Percentiles rank a stretch among this genome's conserved stretches.
These are phyloP conservation scores for Gastracanthus pulcherrimus DNA, from an alignment of 2,888 invertebrate genomes.

Conservation along the genomic window DNA sequence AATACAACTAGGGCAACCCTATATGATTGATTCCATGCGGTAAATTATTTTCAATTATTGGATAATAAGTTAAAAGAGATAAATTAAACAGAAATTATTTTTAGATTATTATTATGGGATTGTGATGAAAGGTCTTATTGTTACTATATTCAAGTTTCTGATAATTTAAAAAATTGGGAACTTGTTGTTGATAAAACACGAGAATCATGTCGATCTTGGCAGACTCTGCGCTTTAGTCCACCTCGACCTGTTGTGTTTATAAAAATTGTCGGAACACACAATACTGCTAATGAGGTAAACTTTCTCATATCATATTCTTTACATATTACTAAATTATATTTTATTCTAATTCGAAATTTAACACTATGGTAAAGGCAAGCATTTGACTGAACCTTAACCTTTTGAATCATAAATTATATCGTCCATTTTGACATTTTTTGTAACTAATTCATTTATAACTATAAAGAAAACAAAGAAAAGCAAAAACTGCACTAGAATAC, in stretches of 20 bases:
- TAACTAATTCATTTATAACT: no score
- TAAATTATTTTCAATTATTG: constrained; percentile 60
- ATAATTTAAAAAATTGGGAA: constrained; percentile 95
- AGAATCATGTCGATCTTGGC: constrained; percentile 96
- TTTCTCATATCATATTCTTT: no score
- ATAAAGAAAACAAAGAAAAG: no score
- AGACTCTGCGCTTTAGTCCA: constrained; percentile 88
- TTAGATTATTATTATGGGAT: constrained; percentile 94
- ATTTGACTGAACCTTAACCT: no score
- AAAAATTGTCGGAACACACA: constrained; percentile 96
- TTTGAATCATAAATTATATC: no score
- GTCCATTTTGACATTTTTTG: no score
- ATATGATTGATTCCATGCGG: constrained; percentile 93
- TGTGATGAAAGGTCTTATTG: constrained; percentile 97
- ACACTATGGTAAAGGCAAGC: no score
- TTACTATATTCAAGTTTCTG: constrained; percentile 96
- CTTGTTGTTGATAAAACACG: constrained; percentile 92
- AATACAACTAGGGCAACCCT: constrained; percentile 97
- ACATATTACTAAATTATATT: no score
- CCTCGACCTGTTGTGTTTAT: constrained; percentile 94
- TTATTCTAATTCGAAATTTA: no score
- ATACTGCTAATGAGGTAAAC: constrained; percentile 95
- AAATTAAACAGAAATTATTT: neutral
- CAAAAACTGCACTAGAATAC: no score
- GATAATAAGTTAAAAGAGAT: neutral